phyloP scores from a whole-genome alignment of 2,888 invertebrate species.

The Nowickia ferox region DNA sequence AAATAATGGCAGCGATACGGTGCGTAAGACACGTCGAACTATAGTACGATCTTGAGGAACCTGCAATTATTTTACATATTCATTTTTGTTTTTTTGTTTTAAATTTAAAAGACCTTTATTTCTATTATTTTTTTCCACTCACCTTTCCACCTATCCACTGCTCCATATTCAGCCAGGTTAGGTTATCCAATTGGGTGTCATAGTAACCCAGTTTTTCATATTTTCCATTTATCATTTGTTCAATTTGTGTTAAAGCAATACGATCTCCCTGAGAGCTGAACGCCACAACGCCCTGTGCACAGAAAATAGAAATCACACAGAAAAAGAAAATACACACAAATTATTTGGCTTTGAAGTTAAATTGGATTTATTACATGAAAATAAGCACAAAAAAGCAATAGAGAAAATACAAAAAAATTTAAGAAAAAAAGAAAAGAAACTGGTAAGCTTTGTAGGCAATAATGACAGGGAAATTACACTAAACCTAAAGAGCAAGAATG shows the following conservation, averaged over 20 bases:
- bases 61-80: conserved; percentile 84
- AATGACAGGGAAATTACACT: not conserved
- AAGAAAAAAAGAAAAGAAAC: not conserved
- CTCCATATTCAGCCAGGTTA: conserved; percentile 96
- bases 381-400: not conserved
- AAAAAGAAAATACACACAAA: conserved; percentile 4
- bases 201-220: conserved; percentile 98
- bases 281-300: conserved; percentile 94
- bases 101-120: conserved; percentile 9
- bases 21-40: conserved; percentile 91
- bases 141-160: conserved; percentile 92
- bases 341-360: conserved; percentile 4
- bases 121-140: conserved; percentile 68
- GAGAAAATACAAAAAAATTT: not conserved
- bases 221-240: conserved; percentile 97
- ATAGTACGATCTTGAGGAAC: conserved; percentile 97
- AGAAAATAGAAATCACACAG: conserved; percentile 9
- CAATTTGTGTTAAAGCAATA: conserved; percentile 98
- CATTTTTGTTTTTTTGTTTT: not conserved
- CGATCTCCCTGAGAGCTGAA: conserved; percentile 99
- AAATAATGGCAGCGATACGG: conserved; percentile 94
- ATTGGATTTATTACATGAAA: conserved; percentile 38
- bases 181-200: conserved; percentile 96
- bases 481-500: not conserved
- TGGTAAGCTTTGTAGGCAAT: not conserved